A percentile compares a stretch with the other conserved stretches of the same genome.
These are phyloP conservation scores for Elmis aenea DNA, from an alignment of 2,888 invertebrate species.

Conservation along the genomic window DNA sequence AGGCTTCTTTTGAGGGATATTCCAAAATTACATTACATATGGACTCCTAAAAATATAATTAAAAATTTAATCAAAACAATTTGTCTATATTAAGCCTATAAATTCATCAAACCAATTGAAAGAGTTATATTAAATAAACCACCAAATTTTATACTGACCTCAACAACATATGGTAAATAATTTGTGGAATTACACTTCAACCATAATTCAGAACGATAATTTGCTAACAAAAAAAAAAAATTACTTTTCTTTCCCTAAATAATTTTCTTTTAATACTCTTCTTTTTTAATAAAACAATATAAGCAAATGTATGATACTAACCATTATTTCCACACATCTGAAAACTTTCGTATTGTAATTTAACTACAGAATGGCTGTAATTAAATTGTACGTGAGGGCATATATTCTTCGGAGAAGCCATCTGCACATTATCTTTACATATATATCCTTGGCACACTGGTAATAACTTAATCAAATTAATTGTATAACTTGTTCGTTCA, in stretches of 20 bases:
- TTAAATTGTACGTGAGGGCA: slow-evolving; percentile 5
- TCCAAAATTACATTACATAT: not conserved
- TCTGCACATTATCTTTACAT: slow-evolving; percentile 4
- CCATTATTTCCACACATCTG: too few relatives aligned
- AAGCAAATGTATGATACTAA: too few relatives aligned
- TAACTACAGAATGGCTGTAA: slow-evolving; percentile 2
- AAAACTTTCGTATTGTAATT: slow-evolving; percentile 2
- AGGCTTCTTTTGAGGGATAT: slow-evolving; percentile 4
- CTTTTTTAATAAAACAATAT: too few relatives aligned
- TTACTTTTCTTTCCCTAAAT: too few relatives aligned
- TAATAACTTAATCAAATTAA: slow-evolving; percentile 1
- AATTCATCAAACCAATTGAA: too few relatives aligned
- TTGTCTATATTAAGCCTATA: too few relatives aligned
- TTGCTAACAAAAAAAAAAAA: too few relatives aligned
- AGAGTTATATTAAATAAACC: too few relatives aligned
- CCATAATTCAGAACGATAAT: slow-evolving; percentile 6
- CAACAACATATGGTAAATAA: slow-evolving; percentile 2
- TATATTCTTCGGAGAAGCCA: not conserved
- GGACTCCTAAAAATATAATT: slow-evolving; percentile 5
- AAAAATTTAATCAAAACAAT: too few relatives aligned
- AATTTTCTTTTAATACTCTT: too few relatives aligned
- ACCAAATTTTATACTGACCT: too few relatives aligned
- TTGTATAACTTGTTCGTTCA: slow-evolving; percentile 1
- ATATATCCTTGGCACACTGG: slow-evolving; percentile 4
- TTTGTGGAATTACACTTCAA: slow-evolving; percentile 6